Evolutionary conservation across 2,797 vertebrate species (phyloP).

Genomic region (Enoplosus armatus): DNA sequence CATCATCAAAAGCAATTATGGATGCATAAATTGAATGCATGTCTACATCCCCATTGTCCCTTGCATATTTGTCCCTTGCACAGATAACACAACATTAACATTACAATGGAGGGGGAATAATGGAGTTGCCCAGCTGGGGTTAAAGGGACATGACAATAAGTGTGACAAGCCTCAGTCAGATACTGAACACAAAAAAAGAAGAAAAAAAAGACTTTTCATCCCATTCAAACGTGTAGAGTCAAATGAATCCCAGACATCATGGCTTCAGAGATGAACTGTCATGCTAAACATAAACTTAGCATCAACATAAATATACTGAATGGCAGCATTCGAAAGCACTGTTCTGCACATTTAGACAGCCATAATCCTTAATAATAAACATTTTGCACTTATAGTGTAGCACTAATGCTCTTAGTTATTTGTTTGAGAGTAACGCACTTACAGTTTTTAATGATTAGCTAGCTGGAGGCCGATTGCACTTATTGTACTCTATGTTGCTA

Average conservation of each 20-base stretch:
- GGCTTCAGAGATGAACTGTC: constrained; percentile 28
- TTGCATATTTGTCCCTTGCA: constrained; percentile 80
- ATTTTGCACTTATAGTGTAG: neutral
- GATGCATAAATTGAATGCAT: constrained; percentile 84
- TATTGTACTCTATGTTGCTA: neutral
- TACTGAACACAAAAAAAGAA: constrained; percentile 36
- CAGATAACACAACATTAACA: constrained; percentile 84
- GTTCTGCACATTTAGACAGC: neutral
- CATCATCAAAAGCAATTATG: constrained; percentile 85
- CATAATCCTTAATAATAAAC: neutral
- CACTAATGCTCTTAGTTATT: neutral
- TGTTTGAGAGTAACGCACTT: neutral
- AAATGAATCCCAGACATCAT: constrained; percentile 58
- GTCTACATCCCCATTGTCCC: constrained; percentile 82
- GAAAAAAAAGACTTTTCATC: constrained; percentile 46
- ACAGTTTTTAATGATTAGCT: neutral
- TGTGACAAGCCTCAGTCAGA: constrained; percentile 71
- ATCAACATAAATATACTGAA: constrained; percentile 5
- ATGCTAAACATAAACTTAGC: constrained; percentile 25
- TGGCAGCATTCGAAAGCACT: neutral
- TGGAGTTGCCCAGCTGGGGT: constrained; percentile 81
- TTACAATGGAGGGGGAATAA: constrained; percentile 83
- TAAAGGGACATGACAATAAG: constrained; percentile 80
- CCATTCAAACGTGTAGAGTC: constrained; percentile 64
- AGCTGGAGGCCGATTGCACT: neutral